Evolutionary conservation across 2,888 invertebrate species (phyloP), one percentile per base, ranked within the genome.

Genomic region (Heliconius aoede): DNA sequence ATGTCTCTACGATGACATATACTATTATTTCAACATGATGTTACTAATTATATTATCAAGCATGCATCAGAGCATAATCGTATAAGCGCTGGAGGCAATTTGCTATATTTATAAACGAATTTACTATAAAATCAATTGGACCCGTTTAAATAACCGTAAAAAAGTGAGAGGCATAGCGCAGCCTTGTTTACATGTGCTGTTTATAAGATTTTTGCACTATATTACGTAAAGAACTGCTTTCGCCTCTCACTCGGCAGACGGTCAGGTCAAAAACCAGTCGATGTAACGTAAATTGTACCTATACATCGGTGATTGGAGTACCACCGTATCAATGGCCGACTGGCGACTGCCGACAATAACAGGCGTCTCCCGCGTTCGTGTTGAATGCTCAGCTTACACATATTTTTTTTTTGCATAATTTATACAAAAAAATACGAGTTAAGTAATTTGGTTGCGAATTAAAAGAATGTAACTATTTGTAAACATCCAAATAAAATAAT

Each of bases 181-280:
- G 60, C 28, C 72, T 79, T 80, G 77, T 80, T 77, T 79, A 79
- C 77, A 76, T 68, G 73, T 78, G 64, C 55, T 67, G 74, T 68
- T 73, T 40, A 71, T 80, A 82, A 76, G 81, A 83, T 77, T 80
- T 85, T 82, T 83, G 84, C 82, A 85, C 84, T 83, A 83, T 65
- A 85, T 89, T 87, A 82, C 85, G 85, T 82, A 88, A 87, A 79
- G 80, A 78, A 84, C 83, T 78, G 88, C 91, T 91, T 90, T 91
- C 90, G 84, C 90, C 89, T 87, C 88, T 90, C 86, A 87, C 85
- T 81, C 82, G 85, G 86, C 86, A 86, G 86, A 89, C 85, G 87
- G 83, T 80, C 78, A 83, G 83, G 83, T 83, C 84, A 80, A 74
- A 83, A 81, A 82, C 84, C 82, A 81, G 84, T 82, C 84, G 81